These are phyloP conservation scores for Steinernema scapterisci DNA, from an alignment of 2,888 invertebrate genomes.

Conservation along the genomic window DNA sequence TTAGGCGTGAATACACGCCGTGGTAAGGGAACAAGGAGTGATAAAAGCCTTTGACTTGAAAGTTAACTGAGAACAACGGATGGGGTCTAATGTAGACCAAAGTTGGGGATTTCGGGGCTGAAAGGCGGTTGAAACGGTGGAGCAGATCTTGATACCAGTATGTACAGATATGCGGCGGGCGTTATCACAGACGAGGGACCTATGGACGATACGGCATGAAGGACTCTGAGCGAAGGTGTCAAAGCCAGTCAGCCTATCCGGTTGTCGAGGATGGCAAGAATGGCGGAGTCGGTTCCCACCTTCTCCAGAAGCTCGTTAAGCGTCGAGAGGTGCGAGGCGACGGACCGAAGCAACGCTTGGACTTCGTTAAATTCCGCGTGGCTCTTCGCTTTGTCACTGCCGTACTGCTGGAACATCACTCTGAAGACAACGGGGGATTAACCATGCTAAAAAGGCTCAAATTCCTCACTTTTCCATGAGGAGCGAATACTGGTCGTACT, in stretches of 20 bases:
- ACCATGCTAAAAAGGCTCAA: not conserved
- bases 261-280: conserved; percentile 20
- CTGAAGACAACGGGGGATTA: not conserved
- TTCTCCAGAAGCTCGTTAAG: conserved; percentile 14
- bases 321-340: conserved; percentile 2
- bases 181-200: conserved; percentile 21
- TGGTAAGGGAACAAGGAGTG: not conserved
- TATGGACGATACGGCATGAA: not conserved
- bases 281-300: conserved; percentile 10
- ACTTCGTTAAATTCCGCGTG: conserved; percentile 25
- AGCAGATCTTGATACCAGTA: not conserved
- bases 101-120: not conserved
- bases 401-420: conserved; percentile 16
- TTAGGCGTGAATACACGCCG: too few species aligned
- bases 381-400: not conserved
- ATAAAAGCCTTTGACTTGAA: conserved; percentile 9
- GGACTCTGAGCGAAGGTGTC: not conserved
- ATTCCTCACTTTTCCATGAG: conserved; percentile 10
- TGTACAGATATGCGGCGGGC: conserved; percentile 23
- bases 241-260: not conserved
- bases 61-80: not conserved
- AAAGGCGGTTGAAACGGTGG: not conserved
- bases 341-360: conserved; percentile 11
- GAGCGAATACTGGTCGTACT: conserved; percentile 23
- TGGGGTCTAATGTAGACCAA: conserved; percentile 16